phyloP scores from a whole-genome alignment of 2,113 vertebrate species.

The Paraplagusia blochii region DNA sequence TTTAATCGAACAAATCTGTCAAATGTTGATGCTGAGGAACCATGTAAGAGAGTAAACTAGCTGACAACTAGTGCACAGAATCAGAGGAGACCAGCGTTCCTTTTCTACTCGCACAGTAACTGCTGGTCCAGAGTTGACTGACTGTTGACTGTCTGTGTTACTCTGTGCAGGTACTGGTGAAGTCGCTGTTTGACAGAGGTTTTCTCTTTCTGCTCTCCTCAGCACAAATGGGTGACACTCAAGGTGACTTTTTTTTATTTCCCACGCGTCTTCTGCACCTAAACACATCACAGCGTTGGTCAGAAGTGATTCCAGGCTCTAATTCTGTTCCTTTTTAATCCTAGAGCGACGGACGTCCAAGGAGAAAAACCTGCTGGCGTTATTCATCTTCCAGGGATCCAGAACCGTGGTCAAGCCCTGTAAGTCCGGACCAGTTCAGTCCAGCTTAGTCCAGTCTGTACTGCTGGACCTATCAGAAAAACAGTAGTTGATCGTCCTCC shows the following conservation, averaged over 20 bases:
- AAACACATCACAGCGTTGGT: slow-evolving; percentile 2
- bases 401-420: slow-evolving; percentile 74
- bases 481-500: too few species aligned
- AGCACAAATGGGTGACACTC: slow-evolving; percentile 84
- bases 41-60: too few species aligned
- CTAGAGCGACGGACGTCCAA: slow-evolving; percentile 79
- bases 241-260: slow-evolving; percentile 73
- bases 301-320: too few species aligned
- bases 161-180: slow-evolving; percentile 86
- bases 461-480: too few species aligned
- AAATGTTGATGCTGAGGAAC: too few species aligned
- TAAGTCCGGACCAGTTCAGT: too few species aligned
- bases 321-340: slow-evolving; percentile 39
- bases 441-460: too few species aligned
- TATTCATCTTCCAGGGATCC: slow-evolving; percentile 91
- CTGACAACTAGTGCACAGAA: too few species aligned
- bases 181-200: slow-evolving; percentile 86
- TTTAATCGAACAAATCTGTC: too few species aligned
- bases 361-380: slow-evolving; percentile 81
- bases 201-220: slow-evolving; percentile 91
- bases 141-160: background rate
- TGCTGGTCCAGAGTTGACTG: too few species aligned
- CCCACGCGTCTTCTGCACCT: slow-evolving; percentile 37
- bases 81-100: too few species aligned
- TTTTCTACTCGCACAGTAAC: too few species aligned